phyloP scores from a whole-genome alignment of 2,797 vertebrate genomes.

The Tragopan temminckii region DNA sequence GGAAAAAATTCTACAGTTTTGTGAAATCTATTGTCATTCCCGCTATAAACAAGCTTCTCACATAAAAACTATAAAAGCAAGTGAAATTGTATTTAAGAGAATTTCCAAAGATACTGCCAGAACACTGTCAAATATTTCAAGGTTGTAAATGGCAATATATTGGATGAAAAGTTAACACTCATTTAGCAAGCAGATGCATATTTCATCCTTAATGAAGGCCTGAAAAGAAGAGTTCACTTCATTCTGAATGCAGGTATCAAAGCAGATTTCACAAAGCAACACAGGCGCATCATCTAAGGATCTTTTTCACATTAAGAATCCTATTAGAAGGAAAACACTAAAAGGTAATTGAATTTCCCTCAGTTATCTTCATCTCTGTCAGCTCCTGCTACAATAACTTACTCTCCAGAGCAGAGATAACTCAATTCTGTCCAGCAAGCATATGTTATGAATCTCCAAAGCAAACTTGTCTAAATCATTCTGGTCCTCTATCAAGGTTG shows the following conservation, averaged over 20 bases:
- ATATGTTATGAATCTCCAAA: constrained; percentile 95
- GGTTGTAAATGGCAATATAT: constrained; percentile 59
- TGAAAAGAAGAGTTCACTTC: constrained; percentile 86
- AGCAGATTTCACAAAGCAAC: constrained; percentile 86
- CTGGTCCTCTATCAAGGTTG: constrained; percentile 90
- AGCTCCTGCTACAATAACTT: constrained; percentile 99
- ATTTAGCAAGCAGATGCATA: constrained; percentile 84
- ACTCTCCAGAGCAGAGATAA: constrained; percentile 96
- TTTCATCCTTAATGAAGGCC: constrained; percentile 90
- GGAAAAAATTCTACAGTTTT: not conserved
- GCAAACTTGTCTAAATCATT: constrained; percentile 95
- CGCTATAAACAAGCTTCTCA: not conserved
- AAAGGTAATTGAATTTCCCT: constrained; percentile 99
- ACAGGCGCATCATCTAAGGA: constrained; percentile 90
- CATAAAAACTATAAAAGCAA: not conserved
- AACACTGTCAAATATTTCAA: constrained; percentile 11
- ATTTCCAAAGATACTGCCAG: not conserved
- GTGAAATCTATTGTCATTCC: not conserved
- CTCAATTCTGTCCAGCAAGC: constrained; percentile 95
- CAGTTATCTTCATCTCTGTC: constrained; percentile 99
- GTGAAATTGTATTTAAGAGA: not conserved
- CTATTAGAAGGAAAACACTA: constrained; percentile 99
- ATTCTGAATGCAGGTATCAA: constrained; percentile 85
- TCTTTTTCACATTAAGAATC: constrained; percentile 99
- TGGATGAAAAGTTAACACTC: constrained; percentile 86